Evolutionary conservation across 2,888 invertebrate species (phyloP), one percentile per base, ranked within the genome.

Genomic region (Metalampra italica): DNA sequence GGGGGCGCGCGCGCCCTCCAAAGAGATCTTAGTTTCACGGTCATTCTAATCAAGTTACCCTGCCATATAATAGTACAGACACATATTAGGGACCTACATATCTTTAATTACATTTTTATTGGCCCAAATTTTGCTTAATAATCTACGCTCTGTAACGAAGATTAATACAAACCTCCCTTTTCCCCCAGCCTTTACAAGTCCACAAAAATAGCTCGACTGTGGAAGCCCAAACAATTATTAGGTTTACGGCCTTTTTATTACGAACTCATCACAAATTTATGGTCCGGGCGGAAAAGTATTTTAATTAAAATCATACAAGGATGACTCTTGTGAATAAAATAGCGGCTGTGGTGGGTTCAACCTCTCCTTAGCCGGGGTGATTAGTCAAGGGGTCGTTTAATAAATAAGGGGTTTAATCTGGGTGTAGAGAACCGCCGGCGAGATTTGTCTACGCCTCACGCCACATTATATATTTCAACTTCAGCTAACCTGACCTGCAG

Each of bases 381-480:
- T 48, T 48, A 48, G 44, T 48, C 5, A 22, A 37, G 45, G 45
- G 9, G 9, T 47, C 46, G 44, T 40, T 44, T 46, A 43, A 50
- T 50, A 50, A 50, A 50, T 45, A 46, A 50, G 43, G 50, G 47
- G 51, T 45, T 45, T 48, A 51, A 45, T 51, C 40, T 38, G 34
- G 12, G 43, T 39, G 39, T 29, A 15, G 32, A 11, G 47, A 41
- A 37, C 30, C 22, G 42, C 51, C 43, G 45, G 32, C 40, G 14
- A 50, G 53, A 52, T 56, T 53, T 51, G 55, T 53, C 49, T 42
- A 37, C 37, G 46, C 49, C 41, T 42, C 39, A 38, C 36, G 41
- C 50, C 13, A 46, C 48, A 44, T 56, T 60, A 60, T 61, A 60
- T 61, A 60, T 61, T 60, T 62, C 58, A 62, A 60, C 61, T 62